phyloP scores from a whole-genome alignment of 2,888 invertebrate genomes.

The Spilosoma lubricipeda region DNA sequence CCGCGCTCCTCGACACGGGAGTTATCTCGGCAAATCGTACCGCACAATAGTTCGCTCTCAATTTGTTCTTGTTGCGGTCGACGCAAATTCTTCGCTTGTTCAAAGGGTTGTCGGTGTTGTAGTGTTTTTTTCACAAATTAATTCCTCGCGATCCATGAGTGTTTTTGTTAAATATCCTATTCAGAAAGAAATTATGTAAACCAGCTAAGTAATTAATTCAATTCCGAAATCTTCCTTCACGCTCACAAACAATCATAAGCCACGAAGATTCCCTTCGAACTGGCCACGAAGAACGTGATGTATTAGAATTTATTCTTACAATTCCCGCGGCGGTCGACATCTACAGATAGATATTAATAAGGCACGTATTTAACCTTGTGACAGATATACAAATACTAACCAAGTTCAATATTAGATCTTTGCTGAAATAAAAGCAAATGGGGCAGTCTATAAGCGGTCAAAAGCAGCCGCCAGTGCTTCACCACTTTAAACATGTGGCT shows the following conservation, averaged over 20 bases:
- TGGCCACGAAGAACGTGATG: slow-evolving; percentile 14
- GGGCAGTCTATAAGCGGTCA: slow-evolving; percentile 59
- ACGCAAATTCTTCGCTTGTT: slow-evolving; percentile 83
- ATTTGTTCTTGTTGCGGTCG: slow-evolving; percentile 85
- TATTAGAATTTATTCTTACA: not conserved
- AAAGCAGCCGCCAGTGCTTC: slow-evolving; percentile 72
- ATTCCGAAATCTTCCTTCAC: not conserved
- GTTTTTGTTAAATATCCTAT: slow-evolving; percentile 69
- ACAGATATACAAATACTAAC: slow-evolving; percentile 36
- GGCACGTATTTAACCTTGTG: slow-evolving; percentile 46
- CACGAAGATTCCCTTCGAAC: not conserved
- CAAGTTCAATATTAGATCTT: slow-evolving; percentile 64
- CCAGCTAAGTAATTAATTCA: slow-evolving; percentile 20
- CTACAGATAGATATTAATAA: slow-evolving; percentile 35
- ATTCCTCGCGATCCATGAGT: slow-evolving; percentile 65
- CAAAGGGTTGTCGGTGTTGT: slow-evolving; percentile 73
- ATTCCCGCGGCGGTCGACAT: not conserved
- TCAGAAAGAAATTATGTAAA: slow-evolving; percentile 67
- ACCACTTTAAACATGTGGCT: slow-evolving; percentile 67
- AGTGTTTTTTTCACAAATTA: slow-evolving; percentile 75
- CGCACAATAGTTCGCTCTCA: slow-evolving; percentile 84
- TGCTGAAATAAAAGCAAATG: slow-evolving; percentile 70
- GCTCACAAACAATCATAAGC: not conserved
- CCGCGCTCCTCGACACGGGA: slow-evolving; percentile 77
- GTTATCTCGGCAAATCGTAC: slow-evolving; percentile 84